These are phyloP conservation scores for Gymnoscopelus braueri DNA, from an alignment of 2,797 vertebrate species.

Conservation along the genomic window DNA sequence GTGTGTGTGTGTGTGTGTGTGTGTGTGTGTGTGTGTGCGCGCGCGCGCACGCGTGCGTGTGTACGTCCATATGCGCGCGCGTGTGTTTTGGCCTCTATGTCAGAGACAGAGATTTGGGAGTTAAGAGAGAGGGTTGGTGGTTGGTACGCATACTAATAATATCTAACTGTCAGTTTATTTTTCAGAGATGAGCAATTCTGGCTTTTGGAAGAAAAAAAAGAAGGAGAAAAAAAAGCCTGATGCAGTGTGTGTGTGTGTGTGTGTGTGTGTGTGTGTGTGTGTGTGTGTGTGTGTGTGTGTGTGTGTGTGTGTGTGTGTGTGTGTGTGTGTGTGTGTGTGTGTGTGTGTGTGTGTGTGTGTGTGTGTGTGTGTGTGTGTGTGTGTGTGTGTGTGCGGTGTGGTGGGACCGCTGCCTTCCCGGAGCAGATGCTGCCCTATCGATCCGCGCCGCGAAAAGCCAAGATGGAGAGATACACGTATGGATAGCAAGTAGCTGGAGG, in stretches of 20 bases:
- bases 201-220: conserved; percentile 62
- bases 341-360: no score
- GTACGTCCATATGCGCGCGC: conserved; percentile 4
- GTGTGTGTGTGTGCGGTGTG: conserved; percentile 73
- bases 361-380: no score
- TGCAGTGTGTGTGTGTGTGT: no score
- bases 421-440: conserved; percentile 86
- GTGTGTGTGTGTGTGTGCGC: conserved; percentile 9
- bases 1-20: not conserved
- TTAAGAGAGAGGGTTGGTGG: conserved; percentile 24
- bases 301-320: conserved; percentile 63
- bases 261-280: no score
- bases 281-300: conserved; percentile 33
- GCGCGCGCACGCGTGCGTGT: conserved; percentile 6
- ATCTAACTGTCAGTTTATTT: conserved; percentile 83
- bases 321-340: no score
- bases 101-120: conserved; percentile 39
- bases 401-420: conserved; percentile 80
- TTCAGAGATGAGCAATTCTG: conserved; percentile 82
- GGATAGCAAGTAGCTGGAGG: conserved; percentile 75
- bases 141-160: conserved; percentile 76
- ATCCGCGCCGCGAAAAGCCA: conserved; percentile 72
- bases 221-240: conserved; percentile 43
- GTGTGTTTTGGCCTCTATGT: conserved; percentile 18
- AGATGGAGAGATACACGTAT: conserved; percentile 60